A percentile compares a stretch with the other conserved stretches of the same genome.
Conservation (phyloP, 1,140 invertebrate genomes). For the Lepidurus apus region DNA sequence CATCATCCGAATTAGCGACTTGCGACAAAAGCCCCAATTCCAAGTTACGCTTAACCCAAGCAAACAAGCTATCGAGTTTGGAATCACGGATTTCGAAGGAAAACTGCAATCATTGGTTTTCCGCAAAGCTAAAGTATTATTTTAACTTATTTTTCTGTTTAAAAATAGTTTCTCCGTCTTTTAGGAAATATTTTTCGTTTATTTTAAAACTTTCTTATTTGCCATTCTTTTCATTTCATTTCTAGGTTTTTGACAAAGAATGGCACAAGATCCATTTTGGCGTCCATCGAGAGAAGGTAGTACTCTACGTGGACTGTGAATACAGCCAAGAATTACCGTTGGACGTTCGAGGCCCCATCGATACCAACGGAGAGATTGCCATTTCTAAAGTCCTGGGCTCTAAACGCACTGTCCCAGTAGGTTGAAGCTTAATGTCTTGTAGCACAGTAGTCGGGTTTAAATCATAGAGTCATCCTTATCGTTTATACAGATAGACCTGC, state of each 20-base stretch:
- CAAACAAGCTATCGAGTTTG: conserved; percentile 56
- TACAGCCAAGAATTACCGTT: conserved; percentile 47
- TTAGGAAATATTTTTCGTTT: too few relatives aligned
- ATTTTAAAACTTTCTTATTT: too few relatives aligned
- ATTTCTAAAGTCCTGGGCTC: conserved; percentile 56
- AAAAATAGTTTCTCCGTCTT: too few relatives aligned
- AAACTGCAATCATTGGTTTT: conserved; percentile 57
- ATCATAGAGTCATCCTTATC: conserved; percentile 23
- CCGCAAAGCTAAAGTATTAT: conserved; percentile 50
- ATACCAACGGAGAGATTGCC: conserved; percentile 60
- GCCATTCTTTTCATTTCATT: too few relatives aligned
- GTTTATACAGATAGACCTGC: conserved; percentile 60
- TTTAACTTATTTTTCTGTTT: background rate
- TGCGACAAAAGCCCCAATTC: conserved; percentile 59
- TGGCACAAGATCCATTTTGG: conserved; percentile 79
- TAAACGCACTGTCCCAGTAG: conserved; percentile 57
- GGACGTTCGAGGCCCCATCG: conserved; percentile 54
- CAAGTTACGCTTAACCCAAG: conserved; percentile 59
- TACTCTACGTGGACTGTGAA: conserved; percentile 66
- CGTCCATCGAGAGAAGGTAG: conserved; percentile 58
- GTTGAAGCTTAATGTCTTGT: background rate
- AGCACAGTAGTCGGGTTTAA: conserved; percentile 25
- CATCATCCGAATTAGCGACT: conserved; percentile 59
- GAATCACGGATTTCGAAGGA: conserved; percentile 54
- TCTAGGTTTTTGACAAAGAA: conserved; percentile 64